phyloP scores from a whole-genome alignment of 2,797 vertebrate species.

The Sciurus vulgaris region DNA sequence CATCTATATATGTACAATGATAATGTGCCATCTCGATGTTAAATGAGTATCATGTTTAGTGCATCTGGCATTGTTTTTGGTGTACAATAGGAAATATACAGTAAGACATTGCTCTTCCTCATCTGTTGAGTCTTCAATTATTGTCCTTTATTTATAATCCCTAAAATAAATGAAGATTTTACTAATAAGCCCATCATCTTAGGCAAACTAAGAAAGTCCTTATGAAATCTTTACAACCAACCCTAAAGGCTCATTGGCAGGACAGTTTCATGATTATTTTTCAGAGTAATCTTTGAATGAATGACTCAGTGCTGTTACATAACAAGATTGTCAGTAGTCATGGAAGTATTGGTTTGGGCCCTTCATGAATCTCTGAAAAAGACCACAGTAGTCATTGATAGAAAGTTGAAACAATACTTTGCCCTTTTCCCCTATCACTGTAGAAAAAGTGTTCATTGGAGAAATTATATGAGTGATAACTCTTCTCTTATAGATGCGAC shows the following conservation, averaged over 20 bases:
- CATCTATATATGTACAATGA: neutral
- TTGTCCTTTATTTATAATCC: constrained; percentile 20
- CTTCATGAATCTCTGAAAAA: neutral
- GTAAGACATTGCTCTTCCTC: neutral
- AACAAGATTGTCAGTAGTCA: neutral
- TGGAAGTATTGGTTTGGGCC: neutral
- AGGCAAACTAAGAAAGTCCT: constrained; percentile 26
- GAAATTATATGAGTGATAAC: neutral
- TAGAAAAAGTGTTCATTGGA: neutral
- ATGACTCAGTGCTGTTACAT: neutral
- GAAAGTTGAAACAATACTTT: neutral
- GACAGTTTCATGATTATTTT: neutral
- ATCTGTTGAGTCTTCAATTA: neutral
- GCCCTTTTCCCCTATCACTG: neutral
- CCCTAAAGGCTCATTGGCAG: no score
- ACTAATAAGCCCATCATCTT: constrained; percentile 9
- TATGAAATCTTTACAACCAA: constrained; percentile 17
- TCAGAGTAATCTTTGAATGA: neutral
- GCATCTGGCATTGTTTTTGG: neutral
- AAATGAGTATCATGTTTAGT: neutral
- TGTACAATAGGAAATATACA: neutral
- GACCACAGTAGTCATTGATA: neutral
- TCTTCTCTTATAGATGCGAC: neutral
- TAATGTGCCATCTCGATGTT: neutral
- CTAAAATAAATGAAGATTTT: constrained; percentile 59